Conservation (phyloP, 2,888 invertebrate species). For the Stramonita haemastoma region DNA sequence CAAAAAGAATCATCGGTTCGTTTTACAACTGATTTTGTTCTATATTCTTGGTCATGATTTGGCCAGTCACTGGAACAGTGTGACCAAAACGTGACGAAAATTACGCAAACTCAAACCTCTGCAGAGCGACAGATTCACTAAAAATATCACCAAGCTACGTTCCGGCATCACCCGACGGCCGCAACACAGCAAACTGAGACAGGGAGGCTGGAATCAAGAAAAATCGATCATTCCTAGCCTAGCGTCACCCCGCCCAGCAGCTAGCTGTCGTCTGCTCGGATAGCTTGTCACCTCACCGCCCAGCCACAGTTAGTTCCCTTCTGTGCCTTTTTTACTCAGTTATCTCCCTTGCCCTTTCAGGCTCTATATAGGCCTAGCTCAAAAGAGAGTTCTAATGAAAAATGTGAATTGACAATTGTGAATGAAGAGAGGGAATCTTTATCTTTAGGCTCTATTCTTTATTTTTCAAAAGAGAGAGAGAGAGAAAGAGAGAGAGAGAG, state of each 20-base stretch:
- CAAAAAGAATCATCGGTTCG: neutral
- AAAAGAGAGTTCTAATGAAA: no score
- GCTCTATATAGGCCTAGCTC: no score
- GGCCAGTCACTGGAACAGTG: neutral
- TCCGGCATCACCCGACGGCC: neutral
- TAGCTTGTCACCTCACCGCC: neutral
- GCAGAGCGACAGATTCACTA: neutral
- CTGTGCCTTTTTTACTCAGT: no score
- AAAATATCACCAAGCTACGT: neutral
- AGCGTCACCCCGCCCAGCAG: neutral
- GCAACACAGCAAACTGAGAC: neutral
- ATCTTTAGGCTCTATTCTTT: no score
- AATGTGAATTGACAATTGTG: no score
- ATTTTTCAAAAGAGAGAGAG: no score
- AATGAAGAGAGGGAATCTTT: no score
- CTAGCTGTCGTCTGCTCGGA: no score
- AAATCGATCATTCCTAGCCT: neutral
- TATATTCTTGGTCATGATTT: neutral
- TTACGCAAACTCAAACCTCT: neutral
- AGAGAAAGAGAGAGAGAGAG: no score
- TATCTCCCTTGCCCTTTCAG: no score
- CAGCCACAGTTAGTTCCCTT: neutral
- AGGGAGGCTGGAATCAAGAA: neutral
- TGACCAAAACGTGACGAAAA: neutral
- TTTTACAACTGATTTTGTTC: neutral